Conservation (phyloP, 1,140 invertebrate species). For the Drosophila rufa region DNA sequence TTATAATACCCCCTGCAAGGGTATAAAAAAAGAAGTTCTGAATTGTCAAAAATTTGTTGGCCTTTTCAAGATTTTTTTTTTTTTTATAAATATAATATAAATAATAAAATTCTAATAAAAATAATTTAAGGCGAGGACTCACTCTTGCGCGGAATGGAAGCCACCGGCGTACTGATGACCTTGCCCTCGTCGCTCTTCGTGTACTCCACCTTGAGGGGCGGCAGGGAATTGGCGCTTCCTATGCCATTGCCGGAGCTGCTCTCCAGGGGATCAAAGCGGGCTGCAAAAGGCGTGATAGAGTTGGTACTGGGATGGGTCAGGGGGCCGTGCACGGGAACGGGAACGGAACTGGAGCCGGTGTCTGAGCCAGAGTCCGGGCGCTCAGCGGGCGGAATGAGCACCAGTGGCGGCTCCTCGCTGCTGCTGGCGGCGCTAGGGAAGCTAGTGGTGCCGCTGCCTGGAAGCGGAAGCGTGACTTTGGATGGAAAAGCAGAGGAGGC, state of each 20-base stretch:
- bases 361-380: slow-evolving; percentile 2
- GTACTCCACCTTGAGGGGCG: slow-evolving; percentile 68
- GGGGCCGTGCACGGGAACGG: slow-evolving; percentile 4
- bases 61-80: too few species aligned
- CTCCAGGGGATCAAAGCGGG: slow-evolving; percentile 57
- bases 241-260: slow-evolving; percentile 5
- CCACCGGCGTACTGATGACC: slow-evolving; percentile 73
- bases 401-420: slow-evolving; percentile 62
- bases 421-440: slow-evolving; percentile 2
- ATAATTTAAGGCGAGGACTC: slow-evolving; percentile 14
- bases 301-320: slow-evolving; percentile 56
- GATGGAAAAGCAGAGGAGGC: slow-evolving; percentile 78
- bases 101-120: too few species aligned
- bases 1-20: too few species aligned
- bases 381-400: slow-evolving; percentile 68
- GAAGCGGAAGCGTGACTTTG: slow-evolving; percentile 80
- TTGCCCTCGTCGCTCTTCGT: slow-evolving; percentile 82
- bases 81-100: too few species aligned
- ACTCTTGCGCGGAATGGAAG: slow-evolving; percentile 55
- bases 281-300: slow-evolving; percentile 78
- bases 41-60: too few species aligned
- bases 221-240: slow-evolving; percentile 36
- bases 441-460: slow-evolving; percentile 50
- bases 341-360: not conserved
- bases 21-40: too few species aligned